Evolutionary conservation across 2,888 invertebrate genomes (phyloP).

Genomic region (Choreutis nemorana): DNA sequence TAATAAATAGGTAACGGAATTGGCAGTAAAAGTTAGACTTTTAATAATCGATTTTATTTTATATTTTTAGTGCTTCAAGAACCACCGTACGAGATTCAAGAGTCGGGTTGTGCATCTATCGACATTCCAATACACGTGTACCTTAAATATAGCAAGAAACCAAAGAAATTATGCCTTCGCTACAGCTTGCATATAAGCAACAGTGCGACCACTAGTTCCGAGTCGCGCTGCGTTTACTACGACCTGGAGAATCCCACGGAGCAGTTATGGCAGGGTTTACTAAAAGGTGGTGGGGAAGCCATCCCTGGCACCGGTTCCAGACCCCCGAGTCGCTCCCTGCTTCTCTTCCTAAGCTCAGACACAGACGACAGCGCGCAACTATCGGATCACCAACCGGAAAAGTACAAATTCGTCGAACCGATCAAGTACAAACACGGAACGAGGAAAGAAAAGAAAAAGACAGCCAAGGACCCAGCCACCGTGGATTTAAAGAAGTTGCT

Average conservation of each 20-base stretch:
- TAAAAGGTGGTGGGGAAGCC: slow-evolving; percentile 49
- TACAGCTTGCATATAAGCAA: slow-evolving; percentile 52
- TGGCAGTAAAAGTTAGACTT: too few species aligned
- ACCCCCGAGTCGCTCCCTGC: slow-evolving; percentile 19
- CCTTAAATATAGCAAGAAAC: slow-evolving; percentile 47
- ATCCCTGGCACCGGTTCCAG: slow-evolving; percentile 28
- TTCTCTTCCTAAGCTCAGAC: slow-evolving; percentile 33
- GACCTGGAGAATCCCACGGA: slow-evolving; percentile 50
- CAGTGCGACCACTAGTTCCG: slow-evolving; percentile 38
- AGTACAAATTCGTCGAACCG: slow-evolving; percentile 42
- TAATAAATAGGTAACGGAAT: too few species aligned
- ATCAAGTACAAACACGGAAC: slow-evolving; percentile 29
- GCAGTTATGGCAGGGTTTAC: slow-evolving; percentile 37
- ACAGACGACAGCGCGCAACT: slow-evolving; percentile 19
- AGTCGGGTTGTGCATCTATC: slow-evolving; percentile 53
- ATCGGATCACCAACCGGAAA: slow-evolving; percentile 21
- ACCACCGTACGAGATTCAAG: slow-evolving; percentile 61
- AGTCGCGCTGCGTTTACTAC: slow-evolving; percentile 48
- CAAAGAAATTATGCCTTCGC: slow-evolving; percentile 48
- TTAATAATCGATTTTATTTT: too few species aligned
- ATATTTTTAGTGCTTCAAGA: slow-evolving; percentile 51
- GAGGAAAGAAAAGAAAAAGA: slow-evolving; percentile 24
- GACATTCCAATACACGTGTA: slow-evolving; percentile 58
- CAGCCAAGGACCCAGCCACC: slow-evolving; percentile 27
- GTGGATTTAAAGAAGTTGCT: slow-evolving; percentile 41